Percentiles rank a stretch among this genome's conserved stretches.
Evolutionary conservation across 2,888 invertebrate species (phyloP).

Genomic region (Drosophila mimetica): DNA sequence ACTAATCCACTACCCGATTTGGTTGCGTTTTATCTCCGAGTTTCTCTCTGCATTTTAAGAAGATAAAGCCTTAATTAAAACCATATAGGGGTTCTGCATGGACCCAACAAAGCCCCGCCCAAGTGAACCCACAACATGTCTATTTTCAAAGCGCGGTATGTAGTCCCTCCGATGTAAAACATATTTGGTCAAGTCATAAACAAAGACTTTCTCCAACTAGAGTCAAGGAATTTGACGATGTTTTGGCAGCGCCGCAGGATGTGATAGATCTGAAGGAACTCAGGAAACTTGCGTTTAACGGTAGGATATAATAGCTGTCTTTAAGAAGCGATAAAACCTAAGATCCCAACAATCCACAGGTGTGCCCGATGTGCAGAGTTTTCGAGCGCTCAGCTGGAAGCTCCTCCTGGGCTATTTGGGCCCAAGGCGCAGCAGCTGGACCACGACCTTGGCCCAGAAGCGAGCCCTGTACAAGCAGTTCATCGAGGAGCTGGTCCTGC

Average conservation of each 20-base stretch:
- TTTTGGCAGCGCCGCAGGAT: slow-evolving; percentile 87
- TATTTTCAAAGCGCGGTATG: slow-evolving; percentile 83
- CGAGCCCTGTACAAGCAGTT: slow-evolving; percentile 92
- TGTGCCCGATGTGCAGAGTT: slow-evolving; percentile 93
- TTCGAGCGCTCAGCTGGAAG: slow-evolving; percentile 94
- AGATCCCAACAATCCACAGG: slow-evolving; percentile 86
- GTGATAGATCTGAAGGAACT: slow-evolving; percentile 89
- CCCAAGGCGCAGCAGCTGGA: slow-evolving; percentile 88
- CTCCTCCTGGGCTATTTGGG: slow-evolving; percentile 94
- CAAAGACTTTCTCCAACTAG: slow-evolving; percentile 84
- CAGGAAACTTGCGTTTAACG: slow-evolving; percentile 91
- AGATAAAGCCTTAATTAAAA: neutral
- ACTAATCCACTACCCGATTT: neutral
- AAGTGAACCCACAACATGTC: slow-evolving; percentile 68
- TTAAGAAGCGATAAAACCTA: neutral
- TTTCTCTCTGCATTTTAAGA: neutral
- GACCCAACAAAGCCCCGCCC: slow-evolving; percentile 8
- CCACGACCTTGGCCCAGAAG: slow-evolving; percentile 89
- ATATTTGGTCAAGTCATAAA: too few species aligned
- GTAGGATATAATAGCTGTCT: slow-evolving; percentile 85
- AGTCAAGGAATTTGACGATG: slow-evolving; percentile 91
- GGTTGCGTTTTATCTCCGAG: slow-evolving; percentile 8
- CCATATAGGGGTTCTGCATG: slow-evolving; percentile 39
- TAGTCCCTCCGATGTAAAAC: too few species aligned
- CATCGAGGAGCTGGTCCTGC: slow-evolving; percentile 94